These are phyloP conservation scores for Drosophila formosana DNA, from an alignment of 2,888 invertebrate species.

Conservation along the genomic window DNA sequence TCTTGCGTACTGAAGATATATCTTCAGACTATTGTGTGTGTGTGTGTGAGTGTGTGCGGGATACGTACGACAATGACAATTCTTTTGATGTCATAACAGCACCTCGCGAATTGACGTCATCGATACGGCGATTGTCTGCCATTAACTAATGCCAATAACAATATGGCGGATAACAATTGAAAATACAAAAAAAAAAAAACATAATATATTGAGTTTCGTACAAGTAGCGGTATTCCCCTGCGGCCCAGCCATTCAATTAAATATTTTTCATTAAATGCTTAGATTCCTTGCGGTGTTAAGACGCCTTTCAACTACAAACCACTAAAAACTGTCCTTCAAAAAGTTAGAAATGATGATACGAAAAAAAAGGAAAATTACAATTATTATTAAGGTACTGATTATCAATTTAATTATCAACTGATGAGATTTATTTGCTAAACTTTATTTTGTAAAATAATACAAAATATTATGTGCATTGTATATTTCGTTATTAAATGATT, in stretches of 20 bases:
- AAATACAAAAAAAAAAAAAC: too few relatives aligned
- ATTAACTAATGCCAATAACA: background rate
- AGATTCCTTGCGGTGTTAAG: background rate
- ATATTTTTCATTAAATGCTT: background rate
- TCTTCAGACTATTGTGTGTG: constrained; percentile 13
- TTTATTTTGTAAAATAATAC: too few relatives aligned
- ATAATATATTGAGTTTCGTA: background rate
- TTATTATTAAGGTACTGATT: too few relatives aligned
- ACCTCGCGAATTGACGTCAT: constrained; percentile 65
- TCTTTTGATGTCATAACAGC: constrained; percentile 61
- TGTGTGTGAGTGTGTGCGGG: constrained; percentile 14
- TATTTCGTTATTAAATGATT: too few relatives aligned
- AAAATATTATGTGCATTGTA: too few relatives aligned
- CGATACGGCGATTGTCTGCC: constrained; percentile 25
- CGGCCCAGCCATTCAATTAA: background rate
- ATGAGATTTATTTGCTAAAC: too few relatives aligned
- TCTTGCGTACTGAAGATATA: too few relatives aligned
- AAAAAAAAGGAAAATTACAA: too few relatives aligned
- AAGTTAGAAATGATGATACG: background rate
- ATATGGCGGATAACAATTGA: constrained; percentile 11
- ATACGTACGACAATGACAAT: constrained; percentile 45
- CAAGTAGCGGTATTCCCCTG: background rate
- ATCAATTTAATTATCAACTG: too few relatives aligned
- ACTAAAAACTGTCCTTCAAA: background rate
- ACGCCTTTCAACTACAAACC: background rate